A percentile compares a stretch with the other conserved stretches of the same genome.
phyloP scores from a whole-genome alignment of 2,888 invertebrate genomes.

The Branchipolynoe longqiensis region DNA sequence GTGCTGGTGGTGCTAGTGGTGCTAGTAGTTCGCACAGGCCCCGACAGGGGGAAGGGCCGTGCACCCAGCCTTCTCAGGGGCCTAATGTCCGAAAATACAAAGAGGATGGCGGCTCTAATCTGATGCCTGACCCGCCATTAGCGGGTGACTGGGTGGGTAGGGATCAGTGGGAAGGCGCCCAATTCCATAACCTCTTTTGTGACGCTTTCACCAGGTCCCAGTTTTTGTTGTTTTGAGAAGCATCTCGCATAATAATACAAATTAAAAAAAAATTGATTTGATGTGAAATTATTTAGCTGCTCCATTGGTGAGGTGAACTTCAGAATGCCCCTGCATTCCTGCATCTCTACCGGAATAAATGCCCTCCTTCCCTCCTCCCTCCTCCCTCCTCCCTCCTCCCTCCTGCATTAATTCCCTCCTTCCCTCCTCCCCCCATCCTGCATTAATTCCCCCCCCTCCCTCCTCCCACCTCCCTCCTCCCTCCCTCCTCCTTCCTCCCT shows the following conservation, averaged over 20 bases:
- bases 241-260: too few species aligned
- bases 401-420: conserved; percentile 14
- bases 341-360: too few species aligned
- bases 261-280: too few species aligned
- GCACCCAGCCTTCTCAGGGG: too few species aligned
- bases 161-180: conserved; percentile 21
- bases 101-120: conserved; percentile 33
- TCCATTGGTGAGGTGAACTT: too few species aligned
- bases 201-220: too few species aligned
- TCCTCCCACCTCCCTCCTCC: neutral
- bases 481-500: neutral
- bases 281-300: too few species aligned
- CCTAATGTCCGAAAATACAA: conserved; percentile 53
- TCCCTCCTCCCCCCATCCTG: conserved; percentile 22
- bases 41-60: too few species aligned
- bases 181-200: conserved; percentile 50
- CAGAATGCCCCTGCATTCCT: conserved; percentile 1
- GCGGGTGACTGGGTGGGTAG: neutral
- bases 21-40: too few species aligned
- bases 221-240: too few species aligned
- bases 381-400: neutral
- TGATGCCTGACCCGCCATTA: conserved; percentile 41
- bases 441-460: too few species aligned
- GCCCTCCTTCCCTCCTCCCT: neutral
- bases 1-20: too few species aligned